These are phyloP conservation scores for Oncorhynchus mykiss DNA, from an alignment of 2,113 vertebrate genomes.

Conservation along the genomic window DNA sequence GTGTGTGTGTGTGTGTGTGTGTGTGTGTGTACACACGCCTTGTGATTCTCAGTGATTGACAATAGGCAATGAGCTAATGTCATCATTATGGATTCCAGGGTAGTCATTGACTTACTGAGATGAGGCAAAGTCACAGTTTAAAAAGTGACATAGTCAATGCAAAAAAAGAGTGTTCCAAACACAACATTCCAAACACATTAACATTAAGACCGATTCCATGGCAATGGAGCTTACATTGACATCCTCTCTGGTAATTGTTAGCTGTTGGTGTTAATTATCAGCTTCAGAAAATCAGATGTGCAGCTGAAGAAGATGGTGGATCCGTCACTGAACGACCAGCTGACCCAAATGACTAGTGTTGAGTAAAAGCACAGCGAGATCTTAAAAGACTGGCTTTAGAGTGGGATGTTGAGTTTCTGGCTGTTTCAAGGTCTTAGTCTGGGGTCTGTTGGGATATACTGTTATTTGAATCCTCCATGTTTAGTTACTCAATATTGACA, in stretches of 20 bases:
- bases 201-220: background rate
- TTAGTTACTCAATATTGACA: slow-evolving; percentile 61
- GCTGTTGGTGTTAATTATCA: slow-evolving; percentile 4
- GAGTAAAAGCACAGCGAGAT: background rate
- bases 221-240: background rate
- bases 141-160: too few species aligned
- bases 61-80: too few species aligned
- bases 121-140: too few species aligned
- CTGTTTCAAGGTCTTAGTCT: background rate
- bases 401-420: background rate
- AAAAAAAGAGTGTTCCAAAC: background rate
- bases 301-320: background rate
- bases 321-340: slow-evolving; percentile 1
- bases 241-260: background rate
- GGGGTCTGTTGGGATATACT: slow-evolving; percentile 1
- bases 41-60: too few species aligned
- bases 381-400: background rate
- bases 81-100: too few species aligned
- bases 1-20: too few species aligned
- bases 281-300: background rate
- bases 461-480: slow-evolving; percentile 52
- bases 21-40: too few species aligned
- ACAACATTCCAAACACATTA: background rate
- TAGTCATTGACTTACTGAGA: too few species aligned
- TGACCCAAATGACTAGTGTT: background rate